Evolutionary conservation across 1,140 invertebrate species (phyloP), one percentile per base, ranked within the genome.

Genomic region (Cotesia glomerata): DNA sequence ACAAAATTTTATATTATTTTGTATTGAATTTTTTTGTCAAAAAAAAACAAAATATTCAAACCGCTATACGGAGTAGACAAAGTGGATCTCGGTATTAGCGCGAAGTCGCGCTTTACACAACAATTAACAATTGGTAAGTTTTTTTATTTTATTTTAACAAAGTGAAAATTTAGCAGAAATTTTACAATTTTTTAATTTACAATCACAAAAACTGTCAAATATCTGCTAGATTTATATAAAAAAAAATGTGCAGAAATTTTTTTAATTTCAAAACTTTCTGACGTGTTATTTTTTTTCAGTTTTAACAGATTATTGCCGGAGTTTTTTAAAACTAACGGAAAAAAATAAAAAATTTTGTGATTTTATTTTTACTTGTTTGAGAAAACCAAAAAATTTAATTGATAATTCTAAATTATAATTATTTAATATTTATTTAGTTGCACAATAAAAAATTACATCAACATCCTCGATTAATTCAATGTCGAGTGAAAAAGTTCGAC

Each of bases 91-190:
- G 76, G 73, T 74, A 77, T 66, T 63, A 70, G 71, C 77, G 76
- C 74, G 75, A 78, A 64, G 69, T 78, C 45, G 69, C 75, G 74
- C 65, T 76, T 75, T 76, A 79, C 75, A 69, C 79, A 85, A 81
- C 73, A 79, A 82, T 85, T 83, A 70, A 81, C 81, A 73, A 84
- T 86, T 87, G 85, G 85, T 87, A 77, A 87, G 85, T 83, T 77
- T 45, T 34, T 62, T 51, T 66, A 2, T 4, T 4, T 58, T 71
- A 45, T 56, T 51, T 67, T 49, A 39, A 13, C 5, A 65, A 18
- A 51, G 8, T n/a, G 14, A 65, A 62, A n/a, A 16, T 13, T 62
- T 18, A 18, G 18, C 18, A 18, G 18, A 18, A 18, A 18, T 18
- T 26, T 26, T 2, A 26, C 2, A 2, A 26, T 26, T 26, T 26